Percentiles rank a stretch among this genome's conserved stretches.
These are phyloP conservation scores for Steinernema scapterisci DNA, from an alignment of 2,888 invertebrate species.

Conservation along the genomic window DNA sequence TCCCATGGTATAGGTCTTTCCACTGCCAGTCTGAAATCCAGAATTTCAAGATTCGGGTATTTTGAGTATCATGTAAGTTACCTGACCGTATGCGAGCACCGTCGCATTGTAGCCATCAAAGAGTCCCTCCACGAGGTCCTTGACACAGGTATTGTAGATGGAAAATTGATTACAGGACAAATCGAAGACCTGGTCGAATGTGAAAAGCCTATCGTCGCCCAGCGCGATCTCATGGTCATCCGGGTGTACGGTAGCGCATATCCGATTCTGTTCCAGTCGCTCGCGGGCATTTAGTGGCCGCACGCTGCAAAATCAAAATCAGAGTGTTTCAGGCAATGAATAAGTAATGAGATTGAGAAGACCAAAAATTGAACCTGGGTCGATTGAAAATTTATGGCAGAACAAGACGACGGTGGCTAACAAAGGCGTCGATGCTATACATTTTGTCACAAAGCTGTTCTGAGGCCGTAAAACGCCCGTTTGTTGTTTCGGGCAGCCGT, in stretches of 20 bases:
- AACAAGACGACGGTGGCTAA: not conserved
- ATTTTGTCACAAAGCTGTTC: conserved; percentile 5
- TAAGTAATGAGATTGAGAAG: not conserved
- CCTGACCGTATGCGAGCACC: conserved; percentile 93
- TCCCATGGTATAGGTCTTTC: conserved; percentile 98
- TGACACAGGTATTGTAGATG: conserved; percentile 84
- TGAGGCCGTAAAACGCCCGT: not conserved
- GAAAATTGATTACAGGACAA: conserved; percentile 74
- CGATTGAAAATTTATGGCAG: not conserved
- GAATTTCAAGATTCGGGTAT: conserved; percentile 13
- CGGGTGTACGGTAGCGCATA: conserved; percentile 86
- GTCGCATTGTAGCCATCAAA: conserved; percentile 97
- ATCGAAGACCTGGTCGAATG: conserved; percentile 91
- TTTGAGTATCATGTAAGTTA: conserved; percentile 67
- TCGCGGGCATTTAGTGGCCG: conserved; percentile 91
- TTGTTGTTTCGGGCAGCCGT: not conserved
- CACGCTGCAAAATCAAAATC: conserved; percentile 77
- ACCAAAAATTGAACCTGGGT: too few species aligned
- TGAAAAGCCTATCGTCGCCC: conserved; percentile 56
- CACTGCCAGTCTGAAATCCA: conserved; percentile 83
- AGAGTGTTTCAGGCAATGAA: not conserved
- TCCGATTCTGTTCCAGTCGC: conserved; percentile 89
- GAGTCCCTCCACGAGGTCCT: conserved; percentile 85
- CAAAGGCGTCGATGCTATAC: not conserved
- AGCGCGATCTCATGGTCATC: conserved; percentile 86